Base-by-base conservation (phyloP, 2,797 vertebrate species). In the Carduelis carduelis region DNA sequence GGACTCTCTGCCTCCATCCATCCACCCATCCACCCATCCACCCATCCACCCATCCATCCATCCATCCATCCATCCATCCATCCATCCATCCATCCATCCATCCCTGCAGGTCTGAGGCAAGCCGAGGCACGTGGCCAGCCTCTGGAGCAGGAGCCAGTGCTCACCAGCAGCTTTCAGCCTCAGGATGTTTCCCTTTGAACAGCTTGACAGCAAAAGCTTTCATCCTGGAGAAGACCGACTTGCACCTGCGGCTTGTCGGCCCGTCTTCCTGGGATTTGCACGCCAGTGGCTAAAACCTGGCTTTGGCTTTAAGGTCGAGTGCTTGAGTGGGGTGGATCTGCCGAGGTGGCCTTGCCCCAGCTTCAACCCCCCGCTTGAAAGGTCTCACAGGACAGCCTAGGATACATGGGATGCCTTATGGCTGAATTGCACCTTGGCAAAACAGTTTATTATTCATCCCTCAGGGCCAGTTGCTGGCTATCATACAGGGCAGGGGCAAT, bases 401-500 rank as follows among this genome's bases (percentile, higher is more conserved):
- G 55, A 59, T 85, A 47, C 7, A 44, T 0, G 4, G 50, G 47
- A 75, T 53, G 35, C 63, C 79, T 89, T n/a, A 72, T 2, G 82
- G 55, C 65, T 57, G 75, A 92, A 80, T 13, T 71, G 87, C 46
- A 95, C 82, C 87, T 83, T 68, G 72, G 78, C 87, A 92, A 93
- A 92, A 69, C 65, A 83, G 61, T 69, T 94, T 86, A 64, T 65
- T 39, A 81, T 89, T 95, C 92, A 72, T 59, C 89, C 89, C 87
- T 47, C 10, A 0, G 83, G 83, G 44, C 87, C 86, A 74, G 0
- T 44, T 77, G 69, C 89, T 91, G 89, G 61, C 76, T 87, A 53
- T 85, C 55, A 6, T 4, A 94, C 84, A 94, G 84, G 85, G 65
- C 49, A 77, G 71, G 61, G 65, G 87, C 39, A 64, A 85, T 91